These are phyloP conservation scores for Benitochromis conjunctus DNA, from an alignment of 2,113 vertebrate genomes.

Conservation along the genomic window DNA sequence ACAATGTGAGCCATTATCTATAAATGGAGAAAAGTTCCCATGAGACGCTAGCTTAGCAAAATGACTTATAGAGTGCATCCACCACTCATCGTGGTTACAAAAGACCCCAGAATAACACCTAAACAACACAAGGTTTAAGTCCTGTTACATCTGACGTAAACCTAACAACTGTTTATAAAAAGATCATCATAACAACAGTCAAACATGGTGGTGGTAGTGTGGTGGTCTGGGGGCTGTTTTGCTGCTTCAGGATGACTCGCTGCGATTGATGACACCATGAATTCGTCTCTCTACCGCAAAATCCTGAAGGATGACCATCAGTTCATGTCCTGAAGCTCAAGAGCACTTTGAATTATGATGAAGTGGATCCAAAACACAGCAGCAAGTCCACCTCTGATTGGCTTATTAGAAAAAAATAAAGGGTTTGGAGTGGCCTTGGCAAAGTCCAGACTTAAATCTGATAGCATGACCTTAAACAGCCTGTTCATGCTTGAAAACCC, in stretches of 20 bases:
- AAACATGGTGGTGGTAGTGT: background rate
- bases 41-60: background rate
- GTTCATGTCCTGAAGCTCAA: background rate
- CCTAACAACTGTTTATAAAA: background rate
- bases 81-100: background rate
- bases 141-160: background rate
- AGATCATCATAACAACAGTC: background rate
- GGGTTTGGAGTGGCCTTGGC: background rate
- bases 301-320: background rate
- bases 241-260: background rate
- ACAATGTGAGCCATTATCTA: background rate
- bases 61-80: background rate
- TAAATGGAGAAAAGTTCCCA: background rate
- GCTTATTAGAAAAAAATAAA: background rate
- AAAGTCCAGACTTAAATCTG: background rate
- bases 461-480: background rate
- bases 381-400: background rate
- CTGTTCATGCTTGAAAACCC: background rate
- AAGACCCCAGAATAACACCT: background rate
- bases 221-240: accelerated
- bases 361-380: background rate
- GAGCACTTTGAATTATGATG: accelerated
- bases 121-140: background rate
- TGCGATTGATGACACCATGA: background rate
- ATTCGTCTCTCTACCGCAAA: background rate